A percentile compares a stretch with the other conserved stretches of the same genome.
phyloP scores from a whole-genome alignment of 1,140 invertebrate species.

The Tribolium madens region DNA sequence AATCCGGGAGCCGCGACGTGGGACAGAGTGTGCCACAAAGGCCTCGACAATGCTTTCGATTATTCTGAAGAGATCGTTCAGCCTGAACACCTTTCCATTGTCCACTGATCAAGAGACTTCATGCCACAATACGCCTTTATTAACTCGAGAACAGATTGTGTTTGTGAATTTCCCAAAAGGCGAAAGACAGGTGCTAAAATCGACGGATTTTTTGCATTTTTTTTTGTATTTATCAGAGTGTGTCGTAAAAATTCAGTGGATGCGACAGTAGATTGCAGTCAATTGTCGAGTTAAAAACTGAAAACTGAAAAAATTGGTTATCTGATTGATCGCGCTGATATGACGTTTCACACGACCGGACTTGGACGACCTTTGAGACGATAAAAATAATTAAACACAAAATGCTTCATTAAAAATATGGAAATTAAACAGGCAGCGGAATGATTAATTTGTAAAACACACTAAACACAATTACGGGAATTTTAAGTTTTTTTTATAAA shows the following conservation, averaged over 20 bases:
- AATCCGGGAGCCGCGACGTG: slow-evolving; percentile 8
- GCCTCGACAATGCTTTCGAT: neutral
- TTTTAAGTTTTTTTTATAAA: no score
- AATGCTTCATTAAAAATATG: neutral
- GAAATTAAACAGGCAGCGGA: no score
- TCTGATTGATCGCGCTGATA: neutral
- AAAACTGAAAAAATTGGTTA: neutral
- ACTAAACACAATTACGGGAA: no score
- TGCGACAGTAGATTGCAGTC: neutral
- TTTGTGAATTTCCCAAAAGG: slow-evolving; percentile 34
- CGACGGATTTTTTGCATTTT: neutral
- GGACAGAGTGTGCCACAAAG: neutral
- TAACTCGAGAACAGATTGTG: slow-evolving; percentile 34
- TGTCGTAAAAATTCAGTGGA: neutral
- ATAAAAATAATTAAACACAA: neutral
- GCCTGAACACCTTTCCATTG: slow-evolving; percentile 39
- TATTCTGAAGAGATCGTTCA: slow-evolving; percentile 33
- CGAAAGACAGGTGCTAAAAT: slow-evolving; percentile 13
- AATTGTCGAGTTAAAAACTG: neutral
- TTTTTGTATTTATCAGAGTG: neutral
- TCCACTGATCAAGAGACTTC: slow-evolving; percentile 35
- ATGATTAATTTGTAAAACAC: no score
- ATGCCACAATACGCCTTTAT: slow-evolving; percentile 35
- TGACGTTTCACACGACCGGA: neutral
- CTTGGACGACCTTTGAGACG: neutral